Evolutionary conservation across 2,113 vertebrate genomes (phyloP), one percentile per base, ranked within the genome.

Genomic region (Oryzias curvinotus): DNA sequence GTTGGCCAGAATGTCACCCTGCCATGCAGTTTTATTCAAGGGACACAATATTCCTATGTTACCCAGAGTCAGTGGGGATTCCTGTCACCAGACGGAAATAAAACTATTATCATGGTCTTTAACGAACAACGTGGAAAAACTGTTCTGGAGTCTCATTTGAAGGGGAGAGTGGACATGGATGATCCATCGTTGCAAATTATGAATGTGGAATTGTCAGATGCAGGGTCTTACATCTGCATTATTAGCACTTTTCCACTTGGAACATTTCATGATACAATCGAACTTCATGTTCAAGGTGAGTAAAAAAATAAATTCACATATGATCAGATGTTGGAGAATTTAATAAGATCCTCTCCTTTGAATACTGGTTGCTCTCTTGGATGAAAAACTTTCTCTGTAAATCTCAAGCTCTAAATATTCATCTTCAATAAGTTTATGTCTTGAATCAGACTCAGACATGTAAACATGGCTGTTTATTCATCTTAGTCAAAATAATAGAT

Each of bases 41-140:
- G n/a, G n/a, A n/a, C n/a, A n/a, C n/a, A n/a, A n/a, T n/a, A n/a
- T n/a, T n/a, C n/a, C n/a, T n/a, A n/a, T n/a, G n/a, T n/a, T n/a
- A n/a, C n/a, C n/a, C n/a, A n/a, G n/a, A n/a, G n/a, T n/a, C n/a
- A 90, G 21, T 95, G 94, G 93, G 15, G 64, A 1, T 59, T 79
- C 7, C 26, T 41, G 14, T 0, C 6, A 8, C 4, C 4, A 44
- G 7, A 36, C 0, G 44, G 18, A 19, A 0, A 30, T 0, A 12
- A n/a, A 3, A 52, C 18, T 5, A 43, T 0, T 0, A 65, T 95
- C 30, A 58, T 89, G 0, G 85, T 91, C 46, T 87, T 18, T 19
- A 61, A 72, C 23, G 47, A 5, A 0, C 0, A 0, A 0, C 17
- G 16, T 0, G 87, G 87, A n/a, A 12, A 28, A 4, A 21, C 8